These are phyloP conservation scores for Anorthoa munda DNA, from an alignment of 2,888 invertebrate species.

Conservation along the genomic window DNA sequence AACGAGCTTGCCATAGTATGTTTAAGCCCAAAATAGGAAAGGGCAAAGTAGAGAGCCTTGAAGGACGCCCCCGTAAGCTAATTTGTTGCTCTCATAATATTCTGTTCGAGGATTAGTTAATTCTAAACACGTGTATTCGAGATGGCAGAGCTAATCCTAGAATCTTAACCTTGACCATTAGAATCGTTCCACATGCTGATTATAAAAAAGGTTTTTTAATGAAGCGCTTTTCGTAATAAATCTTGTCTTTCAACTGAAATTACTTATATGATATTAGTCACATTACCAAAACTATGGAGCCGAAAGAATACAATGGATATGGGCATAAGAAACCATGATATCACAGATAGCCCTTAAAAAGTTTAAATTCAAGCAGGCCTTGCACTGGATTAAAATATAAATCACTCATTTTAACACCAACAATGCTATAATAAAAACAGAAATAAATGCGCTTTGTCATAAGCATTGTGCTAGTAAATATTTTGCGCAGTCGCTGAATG, in stretches of 20 bases:
- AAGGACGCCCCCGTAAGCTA: slow-evolving; percentile 11
- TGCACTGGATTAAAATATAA: slow-evolving; percentile 38
- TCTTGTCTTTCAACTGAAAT: slow-evolving; percentile 8
- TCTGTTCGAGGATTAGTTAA: neutral
- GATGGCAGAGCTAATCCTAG: slow-evolving; percentile 23
- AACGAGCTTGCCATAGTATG: neutral
- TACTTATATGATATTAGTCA: neutral
- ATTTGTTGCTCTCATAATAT: neutral
- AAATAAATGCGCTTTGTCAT: slow-evolving; percentile 52
- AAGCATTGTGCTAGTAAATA: slow-evolving; percentile 39
- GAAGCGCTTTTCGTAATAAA: slow-evolving; percentile 12
- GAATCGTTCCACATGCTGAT: slow-evolving; percentile 26
- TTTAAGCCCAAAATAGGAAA: slow-evolving; percentile 5
- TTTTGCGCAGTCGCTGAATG: slow-evolving; percentile 47
- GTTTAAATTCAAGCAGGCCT: neutral
- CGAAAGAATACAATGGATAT: neutral
- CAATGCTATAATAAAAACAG: slow-evolving; percentile 56
- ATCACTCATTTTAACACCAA: slow-evolving; percentile 45
- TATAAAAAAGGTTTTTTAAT: neutral
- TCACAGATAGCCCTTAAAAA: neutral
- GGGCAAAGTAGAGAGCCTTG: slow-evolving; percentile 30
- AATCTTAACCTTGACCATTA: slow-evolving; percentile 30
- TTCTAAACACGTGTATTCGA: neutral
- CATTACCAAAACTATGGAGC: slow-evolving; percentile 1
- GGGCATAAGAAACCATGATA: neutral